phyloP scores from a whole-genome alignment of 2,797 vertebrate genomes.

The Gallirallus australis region DNA sequence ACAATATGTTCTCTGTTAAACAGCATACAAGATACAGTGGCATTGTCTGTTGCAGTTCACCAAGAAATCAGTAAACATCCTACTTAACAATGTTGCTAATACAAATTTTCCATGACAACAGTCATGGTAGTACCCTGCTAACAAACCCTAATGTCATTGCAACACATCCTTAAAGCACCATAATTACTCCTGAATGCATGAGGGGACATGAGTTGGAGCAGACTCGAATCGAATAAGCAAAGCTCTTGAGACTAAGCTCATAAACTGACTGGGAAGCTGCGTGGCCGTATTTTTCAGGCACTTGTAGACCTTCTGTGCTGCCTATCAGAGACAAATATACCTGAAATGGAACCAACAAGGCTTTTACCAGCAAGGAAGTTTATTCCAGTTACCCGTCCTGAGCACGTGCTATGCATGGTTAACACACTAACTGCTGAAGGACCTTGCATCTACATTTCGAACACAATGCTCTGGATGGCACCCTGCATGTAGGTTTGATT shows the following conservation, averaged over 20 bases:
- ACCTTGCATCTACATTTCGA: background rate
- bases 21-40: background rate
- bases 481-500: background rate
- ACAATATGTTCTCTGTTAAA: background rate
- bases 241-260: background rate
- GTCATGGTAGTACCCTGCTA: background rate
- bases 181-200: background rate
- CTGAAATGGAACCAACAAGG: background rate
- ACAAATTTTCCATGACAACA: background rate
- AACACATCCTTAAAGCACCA: background rate
- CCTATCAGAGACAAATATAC: background rate
- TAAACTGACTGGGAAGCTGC: background rate
- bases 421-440: background rate
- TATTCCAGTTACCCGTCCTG: background rate
- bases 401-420: fast-evolving
- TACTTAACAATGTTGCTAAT: background rate
- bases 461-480: background rate
- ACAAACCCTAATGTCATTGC: background rate
- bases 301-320: background rate
- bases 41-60: background rate
- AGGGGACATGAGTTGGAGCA: background rate
- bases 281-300: background rate
- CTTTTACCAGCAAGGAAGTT: background rate
- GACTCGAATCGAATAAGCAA: background rate
- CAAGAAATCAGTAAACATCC: background rate